Evolutionary conservation across 2,888 invertebrate genomes (phyloP), one percentile per base, ranked within the genome.

Genomic region (Odontothrips loti): DNA sequence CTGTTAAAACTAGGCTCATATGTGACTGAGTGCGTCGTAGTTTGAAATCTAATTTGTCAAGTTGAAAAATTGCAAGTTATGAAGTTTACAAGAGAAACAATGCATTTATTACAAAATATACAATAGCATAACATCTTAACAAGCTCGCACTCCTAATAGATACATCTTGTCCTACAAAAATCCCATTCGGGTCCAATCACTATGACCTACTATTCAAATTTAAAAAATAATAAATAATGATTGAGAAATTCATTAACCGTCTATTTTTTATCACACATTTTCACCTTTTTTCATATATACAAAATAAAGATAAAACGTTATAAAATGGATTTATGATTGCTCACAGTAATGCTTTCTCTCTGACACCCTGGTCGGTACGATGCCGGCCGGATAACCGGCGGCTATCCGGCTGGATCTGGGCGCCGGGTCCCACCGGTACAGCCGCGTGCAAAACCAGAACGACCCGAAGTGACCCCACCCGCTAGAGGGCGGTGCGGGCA

Each of bases 321-420:
- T 75, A 75, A 75, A 75, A 75, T 75, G 68, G 68, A 75, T 75
- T 12, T 27, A 75, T 75, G 68, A 75, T 75, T 27, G 23, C 68
- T 75, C 27, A 23, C 68, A 75, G 68, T 75, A 23, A 27, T 12
- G 27, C 68, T 23, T 27, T 9, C 68, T n/a, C 23, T 11, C 68
- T n/a, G 9, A 63, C 63, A 23, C 11, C 27, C 68, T 27, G 23
- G 12, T 9, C 68, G 10, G 68, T 17, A 48, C 15, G 27, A 75
- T 58, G 58, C 58, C 17, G 20, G 58, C 58, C 58, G 12, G n/a
- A 15, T 58, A n/a, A 17, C 58, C n/a, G 6, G 8, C 68, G 3
- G 27, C 23, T 27, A 58, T 15, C n/a, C 58, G 58, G 58, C 58
- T 6, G n/a, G 58, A 58, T 58, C n/a, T 15, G 58, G n/a, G 58